Conservation (phyloP, 2,113 vertebrate species). For the Caloenas nicobarica region DNA sequence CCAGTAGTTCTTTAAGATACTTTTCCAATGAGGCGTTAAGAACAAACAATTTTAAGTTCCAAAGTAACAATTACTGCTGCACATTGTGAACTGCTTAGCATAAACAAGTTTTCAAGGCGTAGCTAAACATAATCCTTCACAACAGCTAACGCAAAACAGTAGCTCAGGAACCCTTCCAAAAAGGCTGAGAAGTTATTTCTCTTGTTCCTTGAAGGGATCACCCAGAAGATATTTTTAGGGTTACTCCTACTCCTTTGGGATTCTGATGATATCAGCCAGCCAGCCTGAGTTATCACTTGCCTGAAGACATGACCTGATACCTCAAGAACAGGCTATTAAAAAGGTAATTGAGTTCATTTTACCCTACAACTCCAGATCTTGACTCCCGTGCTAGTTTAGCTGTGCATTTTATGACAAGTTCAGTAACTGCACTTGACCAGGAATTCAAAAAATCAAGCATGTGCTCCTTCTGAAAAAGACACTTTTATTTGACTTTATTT, state of each 20-base stretch:
- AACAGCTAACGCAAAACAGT: neutral
- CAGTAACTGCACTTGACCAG: neutral
- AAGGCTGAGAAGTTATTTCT: neutral
- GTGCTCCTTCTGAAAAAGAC: neutral
- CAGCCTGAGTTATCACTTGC: accelerated
- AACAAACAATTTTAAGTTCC: constrained; percentile 1
- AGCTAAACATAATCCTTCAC: neutral
- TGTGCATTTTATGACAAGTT: neutral
- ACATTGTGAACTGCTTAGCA: neutral
- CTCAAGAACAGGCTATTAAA: neutral
- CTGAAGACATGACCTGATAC: neutral
- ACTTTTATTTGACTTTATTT: neutral
- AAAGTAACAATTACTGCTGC: neutral
- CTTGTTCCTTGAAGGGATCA: neutral
- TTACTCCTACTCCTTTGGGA: neutral
- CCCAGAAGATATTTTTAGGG: neutral
- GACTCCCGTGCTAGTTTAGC: neutral
- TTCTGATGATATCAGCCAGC: neutral
- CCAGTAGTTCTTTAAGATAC: neutral
- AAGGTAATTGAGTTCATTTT: neutral
- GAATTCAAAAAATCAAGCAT: neutral
- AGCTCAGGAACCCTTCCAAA: neutral
- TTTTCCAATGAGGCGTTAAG: neutral
- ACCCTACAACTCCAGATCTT: neutral
- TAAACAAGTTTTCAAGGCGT: neutral